Evolutionary conservation across 2,797 vertebrate genomes (phyloP).

Genomic region (Micromesistius poutassou): DNA sequence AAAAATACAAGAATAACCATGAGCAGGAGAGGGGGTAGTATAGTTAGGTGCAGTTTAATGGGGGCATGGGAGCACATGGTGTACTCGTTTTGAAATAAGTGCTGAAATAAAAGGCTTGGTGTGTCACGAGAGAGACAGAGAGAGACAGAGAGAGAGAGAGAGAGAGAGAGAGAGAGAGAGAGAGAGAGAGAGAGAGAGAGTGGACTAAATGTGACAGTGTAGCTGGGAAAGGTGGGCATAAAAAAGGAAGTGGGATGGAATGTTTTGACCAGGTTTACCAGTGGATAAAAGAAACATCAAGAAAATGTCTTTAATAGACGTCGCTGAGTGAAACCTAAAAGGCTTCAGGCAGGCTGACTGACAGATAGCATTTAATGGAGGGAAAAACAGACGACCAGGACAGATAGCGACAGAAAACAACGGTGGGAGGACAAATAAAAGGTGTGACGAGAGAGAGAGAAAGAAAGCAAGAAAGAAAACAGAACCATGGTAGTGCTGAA

Average conservation of each 20-base stretch:
- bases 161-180: not conserved
- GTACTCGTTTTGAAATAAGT: not conserved
- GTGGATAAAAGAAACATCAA: slow-evolving; percentile 49
- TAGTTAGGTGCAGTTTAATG: not conserved
- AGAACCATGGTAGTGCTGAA: not conserved
- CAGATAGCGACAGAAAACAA: slow-evolving; percentile 25
- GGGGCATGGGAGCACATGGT: not conserved
- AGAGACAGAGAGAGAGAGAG: too few species aligned
- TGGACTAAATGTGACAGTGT: not conserved
- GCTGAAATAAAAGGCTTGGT: not conserved
- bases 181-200: not conserved
- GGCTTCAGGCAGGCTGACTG: slow-evolving; percentile 47
- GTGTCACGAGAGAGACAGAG: not conserved
- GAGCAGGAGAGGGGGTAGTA: not conserved
- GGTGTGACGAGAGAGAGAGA: slow-evolving; percentile 5
- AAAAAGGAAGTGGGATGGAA: slow-evolving; percentile 15
- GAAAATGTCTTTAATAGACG: slow-evolving; percentile 29
- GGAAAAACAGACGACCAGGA: slow-evolving; percentile 23
- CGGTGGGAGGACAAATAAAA: not conserved
- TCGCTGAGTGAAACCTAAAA: slow-evolving; percentile 44
- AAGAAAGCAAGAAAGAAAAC: not conserved
- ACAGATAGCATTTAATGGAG: slow-evolving; percentile 50
- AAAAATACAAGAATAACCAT: slow-evolving; percentile 23
- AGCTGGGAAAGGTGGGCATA: not conserved
- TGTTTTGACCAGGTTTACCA: slow-evolving; percentile 30